Evolutionary conservation across 37 sponge, comb jelly and placozoan genomes (phyloP), one percentile per base, ranked within the genome.

Genomic region (Haliclona indistincta): DNA sequence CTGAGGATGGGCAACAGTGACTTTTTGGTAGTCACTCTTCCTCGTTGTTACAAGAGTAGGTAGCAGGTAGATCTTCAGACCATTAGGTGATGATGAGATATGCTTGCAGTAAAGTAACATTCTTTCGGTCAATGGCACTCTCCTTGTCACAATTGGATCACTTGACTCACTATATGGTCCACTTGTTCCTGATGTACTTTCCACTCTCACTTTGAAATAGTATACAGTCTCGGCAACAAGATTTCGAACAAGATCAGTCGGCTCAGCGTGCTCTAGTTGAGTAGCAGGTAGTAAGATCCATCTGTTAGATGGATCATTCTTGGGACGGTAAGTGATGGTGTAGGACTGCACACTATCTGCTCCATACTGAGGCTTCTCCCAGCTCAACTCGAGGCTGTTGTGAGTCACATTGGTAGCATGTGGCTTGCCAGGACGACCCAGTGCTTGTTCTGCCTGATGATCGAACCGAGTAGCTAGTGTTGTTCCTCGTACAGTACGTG

Each of bases 291-390:
- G n/a, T n/a, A n/a, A 58, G 32, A 6, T 10, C 75, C 75, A 74
- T 13, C 28, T 26, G 26, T 71, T 32, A 52, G 62, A 25, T n/a
- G n/a, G n/a, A 25, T 74, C 63, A 62, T 56, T 10, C 30, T 5
- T 15, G 8, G 3, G 2, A 2, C n/a, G n/a, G n/a, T n/a, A n/a
- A n/a, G 25, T 39, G 1, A 74, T 38, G 1, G 63, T 41, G 37
- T 74, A 74, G 3, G 3, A 42, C 17, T 60, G 17, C 3, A 74
- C 38, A 28, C 44, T 38, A 2, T 56, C 43, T 54, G 43, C n/a
- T 8, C 75, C 75, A 74, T 58, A 56, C 29, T 56, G 3, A 43
- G 75, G 75, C 4, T 10, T n/a, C 3, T 29, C 4, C 75, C 75
- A 74, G 15, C 4, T 33, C 37, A 71, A 2, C 4, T 33, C 6